Percentiles rank a stretch among this genome's conserved stretches.
Conservation (phyloP, 1,140 invertebrate species). For the Eupristina koningsbergeri region DNA sequence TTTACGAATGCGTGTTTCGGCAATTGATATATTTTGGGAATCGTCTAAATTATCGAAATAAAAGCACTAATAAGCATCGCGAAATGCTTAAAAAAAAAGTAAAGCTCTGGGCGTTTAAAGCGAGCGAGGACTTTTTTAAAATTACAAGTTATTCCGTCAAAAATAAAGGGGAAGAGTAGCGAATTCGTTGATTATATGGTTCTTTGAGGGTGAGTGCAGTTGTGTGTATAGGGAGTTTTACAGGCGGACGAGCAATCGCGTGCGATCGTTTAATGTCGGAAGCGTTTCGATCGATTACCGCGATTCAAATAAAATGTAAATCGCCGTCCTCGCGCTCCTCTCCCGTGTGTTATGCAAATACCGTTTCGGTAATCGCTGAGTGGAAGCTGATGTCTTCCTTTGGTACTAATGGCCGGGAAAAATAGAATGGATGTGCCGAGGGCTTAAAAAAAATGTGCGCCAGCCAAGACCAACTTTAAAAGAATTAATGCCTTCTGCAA, state of each 20-base stretch:
- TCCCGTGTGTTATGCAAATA: conserved; percentile 73
- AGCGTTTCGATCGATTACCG: conserved; percentile 71
- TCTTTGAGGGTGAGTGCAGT: not conserved
- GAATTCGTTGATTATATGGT: not conserved
- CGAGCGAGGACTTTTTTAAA: not conserved
- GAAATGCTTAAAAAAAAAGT: too few species aligned
- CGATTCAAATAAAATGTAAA: conserved; percentile 69
- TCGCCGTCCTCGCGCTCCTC: conserved; percentile 47
- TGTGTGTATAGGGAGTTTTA: conserved; percentile 6
- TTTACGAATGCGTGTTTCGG: too few species aligned
- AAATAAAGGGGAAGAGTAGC: not conserved
- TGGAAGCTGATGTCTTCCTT: conserved; percentile 74
- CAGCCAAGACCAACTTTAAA: conserved; percentile 24
- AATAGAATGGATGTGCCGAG: conserved; percentile 11
- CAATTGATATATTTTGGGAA: too few species aligned
- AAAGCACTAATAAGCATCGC: too few species aligned
- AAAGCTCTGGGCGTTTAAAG: not conserved
- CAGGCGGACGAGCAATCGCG: conserved; percentile 30
- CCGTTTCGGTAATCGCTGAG: conserved; percentile 71
- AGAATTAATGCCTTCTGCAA: conserved; percentile 25
- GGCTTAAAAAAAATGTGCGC: conserved; percentile 32
- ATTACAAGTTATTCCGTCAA: not conserved
- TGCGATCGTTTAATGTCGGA: conserved; percentile 61
- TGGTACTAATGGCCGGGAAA: conserved; percentile 65
- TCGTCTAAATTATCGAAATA: too few species aligned